Evolutionary conservation across 1,140 invertebrate species (phyloP).

Genomic region (Prorops nasuta): DNA sequence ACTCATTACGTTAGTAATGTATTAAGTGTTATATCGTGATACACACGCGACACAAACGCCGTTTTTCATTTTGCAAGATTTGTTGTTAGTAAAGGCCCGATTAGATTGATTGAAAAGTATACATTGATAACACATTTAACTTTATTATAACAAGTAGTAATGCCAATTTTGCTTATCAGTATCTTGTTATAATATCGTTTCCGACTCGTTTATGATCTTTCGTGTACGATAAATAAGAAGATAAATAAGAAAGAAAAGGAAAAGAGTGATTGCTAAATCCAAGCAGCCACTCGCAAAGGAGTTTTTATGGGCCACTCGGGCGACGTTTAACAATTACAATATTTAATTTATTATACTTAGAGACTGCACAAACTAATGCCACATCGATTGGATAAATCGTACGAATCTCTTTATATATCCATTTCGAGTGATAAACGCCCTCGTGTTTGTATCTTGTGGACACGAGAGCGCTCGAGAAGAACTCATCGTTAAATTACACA

Average conservation of each 20-base stretch:
- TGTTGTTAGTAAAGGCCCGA: constrained; percentile 17
- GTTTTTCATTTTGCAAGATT: constrained; percentile 5
- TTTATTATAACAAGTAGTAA: constrained; percentile 36
- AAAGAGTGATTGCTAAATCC: constrained; percentile 21
- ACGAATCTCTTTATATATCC: no score
- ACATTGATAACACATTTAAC: constrained; percentile 33
- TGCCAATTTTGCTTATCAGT: constrained; percentile 15
- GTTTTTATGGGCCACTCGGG: constrained; percentile 1
- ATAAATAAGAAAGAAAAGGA: constrained; percentile 21
- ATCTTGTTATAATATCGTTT: constrained; percentile 27
- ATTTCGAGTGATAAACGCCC: no score
- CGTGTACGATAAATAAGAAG: constrained; percentile 17
- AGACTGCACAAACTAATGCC: no score
- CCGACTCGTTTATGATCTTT: constrained; percentile 13
- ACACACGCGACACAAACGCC: constrained; percentile 5
- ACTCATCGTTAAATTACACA: constrained; percentile 22
- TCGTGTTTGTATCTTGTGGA: constrained; percentile 1
- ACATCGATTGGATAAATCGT: no score
- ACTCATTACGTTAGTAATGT: constrained; percentile 19
- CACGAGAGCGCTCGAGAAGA: constrained; percentile 15
- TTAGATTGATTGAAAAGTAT: constrained; percentile 16
- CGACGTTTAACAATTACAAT: constrained; percentile 16
- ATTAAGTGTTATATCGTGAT: constrained; percentile 18
- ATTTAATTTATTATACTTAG: constrained; percentile 10
- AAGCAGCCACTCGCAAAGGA: constrained; percentile 6